phyloP scores from a whole-genome alignment of 2,797 vertebrate genomes.

The Nothura maculosa region DNA sequence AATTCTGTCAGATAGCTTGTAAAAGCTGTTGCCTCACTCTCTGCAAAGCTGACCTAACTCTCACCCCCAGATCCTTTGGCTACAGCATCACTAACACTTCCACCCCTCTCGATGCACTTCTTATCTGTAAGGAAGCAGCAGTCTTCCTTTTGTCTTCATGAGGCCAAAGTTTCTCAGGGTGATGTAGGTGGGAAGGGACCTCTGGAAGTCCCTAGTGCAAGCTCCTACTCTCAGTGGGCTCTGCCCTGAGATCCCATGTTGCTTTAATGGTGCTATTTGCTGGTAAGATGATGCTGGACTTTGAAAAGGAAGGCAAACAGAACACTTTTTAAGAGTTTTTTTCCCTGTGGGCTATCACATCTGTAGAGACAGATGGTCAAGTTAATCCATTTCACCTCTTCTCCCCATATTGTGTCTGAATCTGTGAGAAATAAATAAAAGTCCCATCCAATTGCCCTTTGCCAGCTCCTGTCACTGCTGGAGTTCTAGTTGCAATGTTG shows the following conservation, averaged over 20 bases:
- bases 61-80: fast-evolving
- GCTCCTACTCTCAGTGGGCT: background rate
- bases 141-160: background rate
- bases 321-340: background rate
- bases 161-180: fast-evolving
- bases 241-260: background rate
- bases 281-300: background rate
- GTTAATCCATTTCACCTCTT: background rate
- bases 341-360: fast-evolving
- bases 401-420: background rate
- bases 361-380: background rate
- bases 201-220: background rate
- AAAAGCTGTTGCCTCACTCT: background rate
- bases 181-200: background rate
- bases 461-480: background rate
- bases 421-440: background rate
- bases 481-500: background rate
- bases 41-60: background rate
- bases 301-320: background rate
- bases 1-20: fast-evolving
- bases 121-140: background rate
- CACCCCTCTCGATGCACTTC: fast-evolving
- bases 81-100: background rate
- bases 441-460: background rate
- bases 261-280: background rate